phyloP scores from a whole-genome alignment of 2,113 vertebrate species.

The Balaenoptera acutorostrata region DNA sequence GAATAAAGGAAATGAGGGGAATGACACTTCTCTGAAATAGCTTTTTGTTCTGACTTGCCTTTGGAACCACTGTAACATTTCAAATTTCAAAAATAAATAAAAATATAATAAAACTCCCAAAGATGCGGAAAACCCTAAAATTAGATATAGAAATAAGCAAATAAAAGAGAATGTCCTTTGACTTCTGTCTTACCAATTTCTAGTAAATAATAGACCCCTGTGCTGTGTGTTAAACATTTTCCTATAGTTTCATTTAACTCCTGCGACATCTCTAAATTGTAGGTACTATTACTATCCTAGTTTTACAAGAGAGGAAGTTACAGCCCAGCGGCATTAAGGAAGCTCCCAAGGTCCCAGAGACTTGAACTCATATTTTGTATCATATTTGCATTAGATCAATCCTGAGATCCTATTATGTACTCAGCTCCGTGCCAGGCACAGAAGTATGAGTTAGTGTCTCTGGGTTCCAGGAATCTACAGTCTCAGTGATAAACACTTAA shows the following conservation, averaged over 20 bases:
- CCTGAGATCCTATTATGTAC: neutral
- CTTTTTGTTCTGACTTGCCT: neutral
- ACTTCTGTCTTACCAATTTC: neutral
- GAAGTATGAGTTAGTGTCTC: neutral
- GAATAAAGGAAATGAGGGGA: neutral
- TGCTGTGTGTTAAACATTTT: neutral
- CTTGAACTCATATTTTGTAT: neutral
- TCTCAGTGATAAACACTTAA: neutral
- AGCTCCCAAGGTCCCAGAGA: neutral
- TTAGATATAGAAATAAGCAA: neutral
- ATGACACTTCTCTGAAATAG: neutral
- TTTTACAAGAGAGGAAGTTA: neutral
- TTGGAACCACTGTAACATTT: neutral
- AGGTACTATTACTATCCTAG: neutral
- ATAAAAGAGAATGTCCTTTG: neutral
- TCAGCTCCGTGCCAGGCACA: neutral
- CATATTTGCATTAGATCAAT: neutral
- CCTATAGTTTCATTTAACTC: neutral
- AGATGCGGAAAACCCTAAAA: neutral
- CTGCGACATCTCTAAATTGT: neutral
- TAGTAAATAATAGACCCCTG: neutral
- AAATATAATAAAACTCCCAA: slow-evolving; percentile 17
- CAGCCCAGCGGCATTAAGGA: neutral
- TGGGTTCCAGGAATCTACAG: neutral
- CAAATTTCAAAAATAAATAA: neutral